These are phyloP conservation scores for Muraenolepis orangiensis DNA, from an alignment of 2,797 vertebrate species.

Conservation along the genomic window DNA sequence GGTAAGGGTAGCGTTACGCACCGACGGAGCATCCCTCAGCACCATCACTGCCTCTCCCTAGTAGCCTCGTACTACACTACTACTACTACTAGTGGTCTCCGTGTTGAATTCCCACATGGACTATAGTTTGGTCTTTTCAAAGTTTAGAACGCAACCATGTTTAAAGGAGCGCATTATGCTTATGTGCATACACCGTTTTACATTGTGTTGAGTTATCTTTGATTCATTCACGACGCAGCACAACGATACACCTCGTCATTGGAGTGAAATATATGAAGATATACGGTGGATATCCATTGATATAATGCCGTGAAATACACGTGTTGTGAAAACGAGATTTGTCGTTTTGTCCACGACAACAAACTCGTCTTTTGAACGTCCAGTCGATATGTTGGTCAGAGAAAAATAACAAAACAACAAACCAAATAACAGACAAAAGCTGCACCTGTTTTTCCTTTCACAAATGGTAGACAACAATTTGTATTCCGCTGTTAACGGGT, in stretches of 20 bases:
- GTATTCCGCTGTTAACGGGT: slow-evolving; percentile 19
- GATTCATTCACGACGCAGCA: background rate
- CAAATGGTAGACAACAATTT: slow-evolving; percentile 22
- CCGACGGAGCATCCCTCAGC: background rate
- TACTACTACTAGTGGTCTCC: too few relatives aligned
- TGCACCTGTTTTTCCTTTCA: slow-evolving; percentile 56
- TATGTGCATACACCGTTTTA: too few relatives aligned
- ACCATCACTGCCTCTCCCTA: too few relatives aligned
- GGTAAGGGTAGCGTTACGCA: slow-evolving; percentile 52
- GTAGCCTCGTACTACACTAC: too few relatives aligned
- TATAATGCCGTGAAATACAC: background rate
- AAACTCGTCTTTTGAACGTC: background rate
- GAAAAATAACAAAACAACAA: background rate
- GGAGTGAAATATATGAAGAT: background rate
- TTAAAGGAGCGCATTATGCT: background rate
- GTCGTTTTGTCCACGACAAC: background rate
- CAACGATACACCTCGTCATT: background rate
- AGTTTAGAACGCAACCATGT: too few relatives aligned
- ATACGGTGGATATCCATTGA: background rate
- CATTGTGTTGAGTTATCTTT: background rate
- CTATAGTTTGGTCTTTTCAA: background rate
- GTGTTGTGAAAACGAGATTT: background rate
- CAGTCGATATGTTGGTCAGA: background rate
- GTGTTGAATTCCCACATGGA: background rate
- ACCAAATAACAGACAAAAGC: slow-evolving; percentile 54